phyloP scores from a whole-genome alignment of 1,140 invertebrate genomes.

The Neodiprion pinetum region DNA sequence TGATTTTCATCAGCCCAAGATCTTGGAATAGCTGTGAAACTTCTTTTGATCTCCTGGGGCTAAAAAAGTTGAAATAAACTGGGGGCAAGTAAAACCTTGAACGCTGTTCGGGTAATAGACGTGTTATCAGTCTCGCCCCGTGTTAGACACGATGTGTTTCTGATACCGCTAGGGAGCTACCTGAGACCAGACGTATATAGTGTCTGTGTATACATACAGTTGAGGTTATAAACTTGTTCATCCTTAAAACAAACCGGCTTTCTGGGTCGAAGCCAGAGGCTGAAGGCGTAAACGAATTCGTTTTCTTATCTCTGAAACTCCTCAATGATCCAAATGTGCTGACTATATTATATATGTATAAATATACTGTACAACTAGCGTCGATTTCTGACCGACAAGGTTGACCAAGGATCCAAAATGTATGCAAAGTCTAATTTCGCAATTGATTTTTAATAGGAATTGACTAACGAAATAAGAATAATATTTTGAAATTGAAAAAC shows the following conservation, averaged over 20 bases:
- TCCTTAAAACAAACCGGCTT: constrained; percentile 1
- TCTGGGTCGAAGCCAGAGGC: not conserved
- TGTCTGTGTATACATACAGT: not conserved
- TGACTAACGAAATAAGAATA: no score
- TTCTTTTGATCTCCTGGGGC: no score
- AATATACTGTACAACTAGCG: no score
- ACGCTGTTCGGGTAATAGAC: constrained; percentile 42
- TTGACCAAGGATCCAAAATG: no score
- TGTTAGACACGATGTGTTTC: constrained; percentile 57
- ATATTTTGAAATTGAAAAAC: no score
- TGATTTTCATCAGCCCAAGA: no score
- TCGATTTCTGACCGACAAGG: no score
- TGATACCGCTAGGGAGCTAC: constrained; percentile 47
- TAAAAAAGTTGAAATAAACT: not conserved
- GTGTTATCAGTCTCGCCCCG: constrained; percentile 51
- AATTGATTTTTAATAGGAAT: no score
- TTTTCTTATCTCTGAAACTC: not conserved
- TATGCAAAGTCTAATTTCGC: no score
- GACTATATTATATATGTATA: no score
- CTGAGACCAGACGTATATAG: constrained; percentile 28
- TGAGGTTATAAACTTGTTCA: not conserved
- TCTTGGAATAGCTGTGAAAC: no score
- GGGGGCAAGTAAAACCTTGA: constrained; percentile 19
- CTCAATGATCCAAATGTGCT: no score
- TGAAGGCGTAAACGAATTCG: not conserved